Percentiles rank a stretch among this genome's conserved stretches.
These are phyloP conservation scores for Pyralis farinalis DNA, from an alignment of 2,888 invertebrate genomes.

Conservation along the genomic window DNA sequence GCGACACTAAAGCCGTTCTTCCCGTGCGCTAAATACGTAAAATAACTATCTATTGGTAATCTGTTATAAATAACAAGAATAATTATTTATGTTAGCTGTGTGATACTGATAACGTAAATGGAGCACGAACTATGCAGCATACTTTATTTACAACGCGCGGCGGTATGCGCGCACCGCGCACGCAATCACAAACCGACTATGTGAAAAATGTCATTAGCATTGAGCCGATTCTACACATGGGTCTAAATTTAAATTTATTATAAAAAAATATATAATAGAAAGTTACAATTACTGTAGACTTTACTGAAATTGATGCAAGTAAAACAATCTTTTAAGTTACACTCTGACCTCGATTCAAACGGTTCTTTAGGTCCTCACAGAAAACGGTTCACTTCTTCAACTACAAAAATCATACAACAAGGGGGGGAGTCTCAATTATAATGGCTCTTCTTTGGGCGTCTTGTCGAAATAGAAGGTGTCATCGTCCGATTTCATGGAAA, in stretches of 20 bases:
- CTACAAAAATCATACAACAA: no score
- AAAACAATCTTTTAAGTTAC: no score
- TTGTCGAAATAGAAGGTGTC: no score
- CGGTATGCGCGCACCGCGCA: conserved; percentile 47
- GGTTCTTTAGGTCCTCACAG: no score
- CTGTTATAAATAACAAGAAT: conserved; percentile 48
- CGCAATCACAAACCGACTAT: conserved; percentile 53
- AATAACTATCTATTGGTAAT: conserved; percentile 32
- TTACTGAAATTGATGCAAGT: no score
- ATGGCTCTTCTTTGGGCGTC: no score
- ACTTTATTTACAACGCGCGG: conserved; percentile 53
- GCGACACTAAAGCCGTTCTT: no score
- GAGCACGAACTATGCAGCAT: conserved; percentile 69
- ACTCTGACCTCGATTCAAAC: no score
- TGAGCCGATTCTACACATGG: conserved; percentile 21
- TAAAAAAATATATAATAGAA: not conserved
- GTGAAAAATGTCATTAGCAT: conserved; percentile 64
- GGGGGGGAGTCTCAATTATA: no score
- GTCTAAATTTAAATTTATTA: conserved; percentile 1
- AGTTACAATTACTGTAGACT: no score
- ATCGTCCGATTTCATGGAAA: no score
- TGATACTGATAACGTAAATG: conserved; percentile 75
- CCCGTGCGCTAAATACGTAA: not conserved
- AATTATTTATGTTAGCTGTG: conserved; percentile 59
- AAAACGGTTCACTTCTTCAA: no score